Conservation (phyloP, 37 sponge, comb jelly and placozoan genomes). For the Spongilla lacustris region DNA sequence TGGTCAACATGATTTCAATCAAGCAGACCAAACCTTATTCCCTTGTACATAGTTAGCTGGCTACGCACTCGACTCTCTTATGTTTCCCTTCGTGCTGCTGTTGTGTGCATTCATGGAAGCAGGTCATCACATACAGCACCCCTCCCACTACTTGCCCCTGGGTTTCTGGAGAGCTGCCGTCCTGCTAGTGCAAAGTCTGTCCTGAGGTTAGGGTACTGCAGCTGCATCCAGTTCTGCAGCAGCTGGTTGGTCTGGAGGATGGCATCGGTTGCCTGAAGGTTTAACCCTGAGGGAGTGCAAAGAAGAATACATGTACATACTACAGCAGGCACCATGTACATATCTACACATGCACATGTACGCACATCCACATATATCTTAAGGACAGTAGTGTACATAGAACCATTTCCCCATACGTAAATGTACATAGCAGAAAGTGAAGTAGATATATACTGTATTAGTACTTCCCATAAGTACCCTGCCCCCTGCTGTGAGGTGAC, state of each 20-base stretch:
- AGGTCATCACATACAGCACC: background rate
- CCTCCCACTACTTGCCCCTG: background rate
- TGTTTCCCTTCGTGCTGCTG: no score
- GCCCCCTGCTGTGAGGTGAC: background rate
- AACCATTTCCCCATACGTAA: background rate
- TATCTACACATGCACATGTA: no score
- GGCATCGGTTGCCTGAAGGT: background rate
- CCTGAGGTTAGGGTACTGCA: constrained; percentile 20
- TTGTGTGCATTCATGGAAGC: no score
- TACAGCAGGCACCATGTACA: no score
- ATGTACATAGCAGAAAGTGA: background rate
- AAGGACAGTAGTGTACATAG: no score
- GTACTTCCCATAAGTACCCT: background rate
- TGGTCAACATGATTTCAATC: no score
- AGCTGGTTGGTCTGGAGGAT: constrained; percentile 23
- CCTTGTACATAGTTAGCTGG: no score
- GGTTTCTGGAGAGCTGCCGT: constrained; percentile 32
- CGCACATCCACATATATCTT: no score
- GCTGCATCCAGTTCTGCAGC: constrained; percentile 31
- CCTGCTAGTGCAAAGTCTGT: constrained; percentile 11
- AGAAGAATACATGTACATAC: background rate
- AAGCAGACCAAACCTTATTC: no score
- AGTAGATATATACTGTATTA: no score
- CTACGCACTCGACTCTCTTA: no score
- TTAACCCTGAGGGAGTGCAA: background rate